Conservation (phyloP, 2,113 vertebrate species). For the Gopherus flavomarginatus region DNA sequence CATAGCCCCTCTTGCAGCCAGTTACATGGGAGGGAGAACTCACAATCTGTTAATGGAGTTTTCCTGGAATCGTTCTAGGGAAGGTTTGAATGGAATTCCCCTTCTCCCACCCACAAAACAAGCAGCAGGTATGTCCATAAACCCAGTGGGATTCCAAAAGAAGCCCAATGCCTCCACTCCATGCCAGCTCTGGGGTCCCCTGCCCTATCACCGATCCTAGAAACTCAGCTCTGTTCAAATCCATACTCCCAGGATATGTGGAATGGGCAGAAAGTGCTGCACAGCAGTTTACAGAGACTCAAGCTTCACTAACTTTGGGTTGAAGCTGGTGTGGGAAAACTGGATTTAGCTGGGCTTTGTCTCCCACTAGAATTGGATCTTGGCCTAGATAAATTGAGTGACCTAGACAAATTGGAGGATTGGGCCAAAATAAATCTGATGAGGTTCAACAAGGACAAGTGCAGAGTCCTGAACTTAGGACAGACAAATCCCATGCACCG, state of each 20-base stretch:
- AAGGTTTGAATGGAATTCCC: constrained; percentile 26
- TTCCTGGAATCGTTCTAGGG: constrained; percentile 25
- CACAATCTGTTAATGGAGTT: background rate
- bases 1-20: background rate
- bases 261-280: background rate
- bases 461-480: no score
- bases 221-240: background rate
- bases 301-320: background rate
- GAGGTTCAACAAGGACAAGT: no score
- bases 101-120: constrained; percentile 8
- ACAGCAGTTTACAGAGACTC: background rate
- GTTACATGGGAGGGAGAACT: background rate
- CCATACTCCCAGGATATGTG: background rate
- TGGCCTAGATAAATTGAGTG: no score
- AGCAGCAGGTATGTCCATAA: background rate
- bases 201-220: background rate
- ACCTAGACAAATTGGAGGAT: no score
- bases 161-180: background rate
- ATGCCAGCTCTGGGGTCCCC: background rate
- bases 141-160: background rate
- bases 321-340: background rate
- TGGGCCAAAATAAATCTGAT: no score
- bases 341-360: background rate
- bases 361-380: background rate
- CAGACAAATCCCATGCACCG: no score